phyloP scores from a whole-genome alignment of 2,888 invertebrate genomes.

The Tenthredo scrophulariae region DNA sequence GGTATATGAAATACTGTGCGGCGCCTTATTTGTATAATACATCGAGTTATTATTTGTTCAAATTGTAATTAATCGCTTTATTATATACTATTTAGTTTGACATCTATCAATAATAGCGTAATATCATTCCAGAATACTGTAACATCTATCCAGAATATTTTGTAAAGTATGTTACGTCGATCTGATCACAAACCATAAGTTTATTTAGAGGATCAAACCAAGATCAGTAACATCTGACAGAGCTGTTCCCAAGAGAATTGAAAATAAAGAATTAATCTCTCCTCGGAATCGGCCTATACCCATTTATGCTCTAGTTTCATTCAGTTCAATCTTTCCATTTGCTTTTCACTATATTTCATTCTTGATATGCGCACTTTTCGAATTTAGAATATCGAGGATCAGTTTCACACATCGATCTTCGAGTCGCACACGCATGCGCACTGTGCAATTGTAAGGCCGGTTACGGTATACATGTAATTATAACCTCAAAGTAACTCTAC shows the following conservation, averaged over 20 bases:
- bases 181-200: not conserved
- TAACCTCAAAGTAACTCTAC: not conserved
- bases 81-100: no score
- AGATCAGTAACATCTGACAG: not conserved
- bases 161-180: not conserved
- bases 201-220: not conserved
- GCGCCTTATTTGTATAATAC: not conserved
- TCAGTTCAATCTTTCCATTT: not conserved
- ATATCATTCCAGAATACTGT: no score
- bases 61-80: not conserved
- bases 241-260: not conserved
- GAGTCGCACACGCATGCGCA: not conserved
- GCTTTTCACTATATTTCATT: not conserved
- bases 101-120: no score
- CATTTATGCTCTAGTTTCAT: not conserved
- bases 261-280: not conserved
- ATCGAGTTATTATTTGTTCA: not conserved
- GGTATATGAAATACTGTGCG: no score
- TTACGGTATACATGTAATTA: no score
- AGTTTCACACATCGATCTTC: not conserved
- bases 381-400: not conserved
- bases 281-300: not conserved
- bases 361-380: not conserved
- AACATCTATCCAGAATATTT: no score
- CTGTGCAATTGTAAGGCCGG: not conserved